phyloP scores from a whole-genome alignment of 1,140 invertebrate species.

The Danaus plexippus region DNA sequence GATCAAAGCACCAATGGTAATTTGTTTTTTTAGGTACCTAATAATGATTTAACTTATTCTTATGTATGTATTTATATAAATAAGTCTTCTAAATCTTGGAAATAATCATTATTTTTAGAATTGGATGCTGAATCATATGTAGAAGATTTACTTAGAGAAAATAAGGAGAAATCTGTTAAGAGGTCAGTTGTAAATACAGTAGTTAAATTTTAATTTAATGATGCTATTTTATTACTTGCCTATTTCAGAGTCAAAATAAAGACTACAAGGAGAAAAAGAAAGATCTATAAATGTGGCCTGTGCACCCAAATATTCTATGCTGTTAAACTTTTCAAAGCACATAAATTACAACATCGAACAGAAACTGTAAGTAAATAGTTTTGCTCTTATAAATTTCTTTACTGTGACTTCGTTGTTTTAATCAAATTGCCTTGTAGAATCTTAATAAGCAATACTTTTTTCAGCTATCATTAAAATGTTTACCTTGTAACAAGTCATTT shows the following conservation, averaged over 20 bases:
- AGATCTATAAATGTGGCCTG: slow-evolving; percentile 36
- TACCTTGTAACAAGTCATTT: slow-evolving; percentile 53
- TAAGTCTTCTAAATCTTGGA: no score
- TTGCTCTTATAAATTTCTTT: no score
- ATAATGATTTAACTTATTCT: no score
- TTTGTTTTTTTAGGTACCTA: no score
- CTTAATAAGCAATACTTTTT: slow-evolving; percentile 11
- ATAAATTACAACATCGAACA: slow-evolving; percentile 37
- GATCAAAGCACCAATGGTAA: no score
- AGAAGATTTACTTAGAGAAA: not conserved
- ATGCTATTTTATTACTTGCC: not conserved
- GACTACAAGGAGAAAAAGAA: slow-evolving; percentile 10
- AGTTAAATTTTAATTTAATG: not conserved
- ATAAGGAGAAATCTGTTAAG: not conserved
- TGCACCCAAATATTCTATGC: slow-evolving; percentile 46
- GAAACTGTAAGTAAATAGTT: slow-evolving; percentile 8
- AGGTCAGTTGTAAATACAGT: slow-evolving; percentile 5
- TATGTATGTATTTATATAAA: no score
- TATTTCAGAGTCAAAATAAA: slow-evolving; percentile 8
- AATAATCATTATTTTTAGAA: slow-evolving; percentile 5
- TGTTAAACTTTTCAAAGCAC: slow-evolving; percentile 38
- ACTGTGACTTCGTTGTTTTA: not conserved
- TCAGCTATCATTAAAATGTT: slow-evolving; percentile 41
- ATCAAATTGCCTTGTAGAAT: not conserved
- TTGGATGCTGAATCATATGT: slow-evolving; percentile 2